phyloP scores from a whole-genome alignment of 2,888 invertebrate genomes.

The Syritta pipiens region DNA sequence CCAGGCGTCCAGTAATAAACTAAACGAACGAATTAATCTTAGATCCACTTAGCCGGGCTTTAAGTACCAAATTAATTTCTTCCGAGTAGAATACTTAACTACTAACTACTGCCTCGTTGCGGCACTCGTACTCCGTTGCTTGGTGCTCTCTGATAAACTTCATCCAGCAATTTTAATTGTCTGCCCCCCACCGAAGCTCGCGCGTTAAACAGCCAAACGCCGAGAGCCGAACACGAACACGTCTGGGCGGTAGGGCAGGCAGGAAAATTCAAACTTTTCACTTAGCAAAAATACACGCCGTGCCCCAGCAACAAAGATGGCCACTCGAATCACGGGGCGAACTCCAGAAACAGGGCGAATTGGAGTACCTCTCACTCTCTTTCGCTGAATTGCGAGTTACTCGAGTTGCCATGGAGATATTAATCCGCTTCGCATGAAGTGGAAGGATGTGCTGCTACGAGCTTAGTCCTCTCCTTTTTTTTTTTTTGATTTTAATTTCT shows the following conservation, averaged over 20 bases:
- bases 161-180: slow-evolving; percentile 60
- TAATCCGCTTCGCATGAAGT: slow-evolving; percentile 48
- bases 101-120: slow-evolving; percentile 8
- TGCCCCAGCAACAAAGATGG: slow-evolving; percentile 5
- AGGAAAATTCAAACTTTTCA: slow-evolving; percentile 55
- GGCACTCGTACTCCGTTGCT: background rate
- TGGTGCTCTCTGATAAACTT: slow-evolving; percentile 54
- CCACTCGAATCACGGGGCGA: slow-evolving; percentile 34
- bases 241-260: background rate
- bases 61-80: slow-evolving; percentile 68
- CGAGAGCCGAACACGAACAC: background rate
- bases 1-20: slow-evolving; percentile 43
- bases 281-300: slow-evolving; percentile 34
- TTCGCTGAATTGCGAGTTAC: slow-evolving; percentile 11
- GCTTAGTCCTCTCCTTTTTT: background rate
- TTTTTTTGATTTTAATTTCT: background rate
- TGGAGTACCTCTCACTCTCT: slow-evolving; percentile 2
- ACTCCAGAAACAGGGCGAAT: slow-evolving; percentile 1
- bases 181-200: no score
- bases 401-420: slow-evolving; percentile 53
- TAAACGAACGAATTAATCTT: slow-evolving; percentile 66
- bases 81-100: slow-evolving; percentile 61
- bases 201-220: no score
- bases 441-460: slow-evolving; percentile 29
- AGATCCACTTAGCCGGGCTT: slow-evolving; percentile 65